These are phyloP conservation scores for Ctenomys sociabilis DNA, from an alignment of 2,113 vertebrate species.

Conservation along the genomic window DNA sequence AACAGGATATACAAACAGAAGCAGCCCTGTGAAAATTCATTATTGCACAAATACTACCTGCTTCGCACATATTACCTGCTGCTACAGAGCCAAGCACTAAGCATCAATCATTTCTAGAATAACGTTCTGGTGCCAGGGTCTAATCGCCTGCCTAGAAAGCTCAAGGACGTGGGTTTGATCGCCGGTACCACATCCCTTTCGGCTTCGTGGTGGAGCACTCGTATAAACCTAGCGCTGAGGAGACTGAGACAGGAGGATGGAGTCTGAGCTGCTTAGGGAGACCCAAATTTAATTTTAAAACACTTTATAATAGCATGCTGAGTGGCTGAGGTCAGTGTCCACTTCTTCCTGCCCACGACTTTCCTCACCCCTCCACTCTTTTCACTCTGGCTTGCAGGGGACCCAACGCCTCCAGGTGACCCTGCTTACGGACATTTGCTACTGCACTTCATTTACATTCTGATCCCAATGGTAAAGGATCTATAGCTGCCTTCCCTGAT, in stretches of 20 bases:
- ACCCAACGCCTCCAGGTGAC: neutral
- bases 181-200: no score
- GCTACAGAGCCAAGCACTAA: neutral
- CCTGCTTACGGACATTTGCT: neutral
- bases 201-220: no score
- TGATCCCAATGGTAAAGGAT: neutral
- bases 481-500: neutral
- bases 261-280: no score
- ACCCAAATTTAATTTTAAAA: no score
- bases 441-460: no score
- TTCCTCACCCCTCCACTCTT: neutral
- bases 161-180: no score
- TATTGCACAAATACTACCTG: neutral
- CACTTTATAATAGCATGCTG: neutral
- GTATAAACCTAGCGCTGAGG: no score
- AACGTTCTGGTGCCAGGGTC: neutral
- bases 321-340: neutral
- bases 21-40: neutral
- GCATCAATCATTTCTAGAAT: neutral
- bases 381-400: neutral
- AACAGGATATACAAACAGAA: slow-evolving; percentile 39
- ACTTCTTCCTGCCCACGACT: neutral
- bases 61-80: neutral
- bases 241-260: no score
- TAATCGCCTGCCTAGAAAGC: no score